Conservation (phyloP, 2,797 vertebrate species). For the Salarias fasciatus region DNA sequence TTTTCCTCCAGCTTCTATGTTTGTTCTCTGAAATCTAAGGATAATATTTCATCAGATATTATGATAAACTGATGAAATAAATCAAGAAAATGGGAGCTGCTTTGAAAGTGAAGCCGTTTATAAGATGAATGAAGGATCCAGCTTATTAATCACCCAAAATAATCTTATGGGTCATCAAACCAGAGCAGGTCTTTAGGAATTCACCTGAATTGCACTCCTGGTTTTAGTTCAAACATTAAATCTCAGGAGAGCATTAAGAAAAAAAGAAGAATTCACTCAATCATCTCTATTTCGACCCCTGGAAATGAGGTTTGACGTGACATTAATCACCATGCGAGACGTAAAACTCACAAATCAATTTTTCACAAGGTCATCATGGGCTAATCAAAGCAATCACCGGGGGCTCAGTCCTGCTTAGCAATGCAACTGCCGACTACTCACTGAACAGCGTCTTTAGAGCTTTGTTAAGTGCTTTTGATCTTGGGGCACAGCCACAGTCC, state of each 20-base stretch:
- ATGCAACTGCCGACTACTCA: constrained; percentile 40
- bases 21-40: constrained; percentile 3
- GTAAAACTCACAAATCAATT: constrained; percentile 46
- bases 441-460: constrained; percentile 41
- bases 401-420: constrained; percentile 34
- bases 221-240: neutral
- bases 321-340: constrained; percentile 18
- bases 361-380: constrained; percentile 40
- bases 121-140: constrained; percentile 7
- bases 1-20: neutral
- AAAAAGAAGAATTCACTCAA: neutral
- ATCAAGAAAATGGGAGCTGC: constrained; percentile 11
- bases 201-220: constrained; percentile 16
- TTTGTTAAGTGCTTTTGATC: constrained; percentile 58
- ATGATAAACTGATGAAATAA: constrained; percentile 22
- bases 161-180: constrained; percentile 53
- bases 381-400: constrained; percentile 49
- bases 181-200: constrained; percentile 22
- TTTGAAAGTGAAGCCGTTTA: constrained; percentile 8
- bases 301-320: neutral
- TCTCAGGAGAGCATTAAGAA: neutral
- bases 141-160: constrained; percentile 46
- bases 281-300: constrained; percentile 1
- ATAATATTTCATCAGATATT: neutral
- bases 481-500: constrained; percentile 13